Base-by-base conservation (phyloP, 2,888 invertebrate species). In the Vesta saturnalis region DNA sequence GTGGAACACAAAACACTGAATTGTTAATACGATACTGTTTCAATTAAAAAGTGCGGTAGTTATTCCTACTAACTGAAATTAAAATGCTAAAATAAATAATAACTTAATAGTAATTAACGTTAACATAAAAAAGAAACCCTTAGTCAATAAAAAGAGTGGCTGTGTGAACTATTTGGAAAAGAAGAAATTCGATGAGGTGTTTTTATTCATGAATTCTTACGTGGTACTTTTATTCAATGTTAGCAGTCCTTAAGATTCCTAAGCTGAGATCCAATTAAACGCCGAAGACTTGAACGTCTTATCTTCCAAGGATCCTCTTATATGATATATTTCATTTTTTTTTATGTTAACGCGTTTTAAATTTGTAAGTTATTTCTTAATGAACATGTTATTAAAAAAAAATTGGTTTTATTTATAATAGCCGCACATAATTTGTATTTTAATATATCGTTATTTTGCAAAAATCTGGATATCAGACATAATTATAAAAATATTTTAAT, bases 231-330 rank as follows among this genome's bases (percentile, higher is more conserved):
- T 18, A 49, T 49, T 14, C 15, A 19, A 52, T 18, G 52, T 12
- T 21, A 52, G 12, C 19, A 52, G 19, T 52, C 52, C 19, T 52
- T 52, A 52, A 71, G 67, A 62, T 64, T 67, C 35, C 69, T 71
- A 63, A 21, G 64, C 64, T 67, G 69, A 63, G 69, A 67, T 72
- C 72, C 71, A 72, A 72, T 72, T 72, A 72, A 72, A 69, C 63
- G 64, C 47, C 57, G 62, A 58, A 56, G 60, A 60, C 30, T 64
- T 64, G 63, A 60, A 56, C 55, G 58, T 39, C 64, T 62, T 69
- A 64, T 71, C 69, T 62, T 35, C 19, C 52, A 54, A 60, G 64
- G 39, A 67, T 68, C 68, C 61, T 60, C 66, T 64, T 70, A 60
- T 64, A 63, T 60, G 72, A 67, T 65, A 63, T 65, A 65, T 70